Evolutionary conservation across 1,140 invertebrate genomes (phyloP), one percentile per base, ranked within the genome.

Genomic region (Aplysia californica): DNA sequence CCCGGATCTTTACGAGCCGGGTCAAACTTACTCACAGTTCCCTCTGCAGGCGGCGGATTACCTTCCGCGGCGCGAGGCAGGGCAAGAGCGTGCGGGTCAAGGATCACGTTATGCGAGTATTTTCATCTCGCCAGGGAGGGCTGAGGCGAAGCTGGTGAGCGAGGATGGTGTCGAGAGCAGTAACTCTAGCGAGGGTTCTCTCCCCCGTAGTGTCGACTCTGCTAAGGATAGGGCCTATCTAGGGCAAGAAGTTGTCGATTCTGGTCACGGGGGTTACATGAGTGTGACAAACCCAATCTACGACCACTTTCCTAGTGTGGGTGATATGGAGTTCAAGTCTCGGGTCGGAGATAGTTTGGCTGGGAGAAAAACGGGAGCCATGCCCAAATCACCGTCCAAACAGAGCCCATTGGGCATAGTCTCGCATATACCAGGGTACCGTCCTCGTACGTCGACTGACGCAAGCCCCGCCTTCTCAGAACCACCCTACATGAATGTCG

Each of bases 1-100:
- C 83, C 93, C 91, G 39, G 86, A 89, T 79, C 93, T 93, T 78
- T 89, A 86, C 64, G 86, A 88, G 72, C 85, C 82, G 20, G 72
- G 72, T 1, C 72, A 75, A 41, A 21, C 72, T 3, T 85, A 82
- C 68, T 75, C 79, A 71, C 84, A 79, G 64, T 76, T 73, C 71
- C 81, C 77, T n/a, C 76, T 78, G 55, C 78, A 76, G 39, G 75
- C 69, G 68, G 73, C 76, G 41, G 83, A 84, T 56, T 83, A 81
- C 39, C 64, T 80, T 26, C 78, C 73, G 26, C 61, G 76, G 61
- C 74, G 68, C 55, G 66, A 81, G 65, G 73, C 73, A 75, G 36
- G 67, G 55, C 33, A 23, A 44, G 77, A 76, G 5, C 75, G 79
- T 59, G 80, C 82, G 35, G 61, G 79, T 44, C 70, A 79, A 74